Percentiles rank a stretch among this genome's conserved stretches.
Evolutionary conservation across 2,888 invertebrate genomes (phyloP).

Genomic region (Catocala nupta): DNA sequence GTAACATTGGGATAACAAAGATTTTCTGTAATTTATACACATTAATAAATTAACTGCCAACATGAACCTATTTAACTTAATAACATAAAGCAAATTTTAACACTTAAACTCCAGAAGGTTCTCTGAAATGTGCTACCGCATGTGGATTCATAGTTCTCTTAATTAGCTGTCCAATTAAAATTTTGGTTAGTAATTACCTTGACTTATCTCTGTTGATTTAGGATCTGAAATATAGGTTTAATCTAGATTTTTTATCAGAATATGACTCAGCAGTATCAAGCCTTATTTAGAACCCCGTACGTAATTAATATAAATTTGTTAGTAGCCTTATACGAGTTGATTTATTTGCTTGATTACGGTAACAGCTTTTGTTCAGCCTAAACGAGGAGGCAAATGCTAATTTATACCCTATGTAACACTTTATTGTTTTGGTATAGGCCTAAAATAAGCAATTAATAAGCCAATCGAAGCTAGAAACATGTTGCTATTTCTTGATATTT

Average conservation of each 20-base stretch:
- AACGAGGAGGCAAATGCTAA: conserved; percentile 16
- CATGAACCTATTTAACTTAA: neutral
- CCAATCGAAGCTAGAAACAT: too few relatives aligned
- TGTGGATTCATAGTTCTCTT: conserved; percentile 5
- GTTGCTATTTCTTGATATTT: too few relatives aligned
- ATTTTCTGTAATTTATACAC: too few relatives aligned
- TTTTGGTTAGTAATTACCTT: conserved; percentile 20
- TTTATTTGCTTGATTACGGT: conserved; percentile 14
- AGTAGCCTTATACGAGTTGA: conserved; percentile 13
- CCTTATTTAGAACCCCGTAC: conserved; percentile 8
- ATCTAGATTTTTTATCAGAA: conserved; percentile 17
- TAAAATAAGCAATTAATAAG: neutral
- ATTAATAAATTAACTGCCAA: too few relatives aligned
- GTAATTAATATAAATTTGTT: conserved; percentile 21
- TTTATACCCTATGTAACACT: conserved; percentile 1
- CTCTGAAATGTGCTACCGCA: conserved; percentile 17
- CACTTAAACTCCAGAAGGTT: conserved; percentile 6
- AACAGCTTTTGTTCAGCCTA: conserved; percentile 15
- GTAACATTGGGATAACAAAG: too few relatives aligned
- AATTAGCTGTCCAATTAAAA: conserved; percentile 30
- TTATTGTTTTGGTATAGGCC: neutral
- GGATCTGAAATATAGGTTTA: conserved; percentile 19
- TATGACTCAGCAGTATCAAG: conserved; percentile 13
- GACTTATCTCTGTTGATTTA: conserved; percentile 31
- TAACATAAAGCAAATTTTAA: neutral